Percentiles rank a stretch among this genome's conserved stretches.
Conservation (phyloP, 2,888 invertebrate species). For the Acholoe squamosa region DNA sequence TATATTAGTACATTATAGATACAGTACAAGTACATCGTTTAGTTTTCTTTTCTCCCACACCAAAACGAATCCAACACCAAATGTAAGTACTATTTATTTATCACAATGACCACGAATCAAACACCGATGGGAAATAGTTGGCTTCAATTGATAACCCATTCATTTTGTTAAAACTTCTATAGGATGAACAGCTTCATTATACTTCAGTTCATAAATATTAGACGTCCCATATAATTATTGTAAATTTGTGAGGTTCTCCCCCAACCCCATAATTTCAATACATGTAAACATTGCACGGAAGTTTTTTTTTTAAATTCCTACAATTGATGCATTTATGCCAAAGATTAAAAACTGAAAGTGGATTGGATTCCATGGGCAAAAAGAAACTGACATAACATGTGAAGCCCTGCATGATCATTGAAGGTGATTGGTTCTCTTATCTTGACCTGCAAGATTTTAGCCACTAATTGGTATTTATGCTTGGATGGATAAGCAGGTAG, state of each 20-base stretch:
- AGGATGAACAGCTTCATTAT: too few relatives aligned
- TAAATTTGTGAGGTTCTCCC: too few relatives aligned
- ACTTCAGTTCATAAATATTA: too few relatives aligned
- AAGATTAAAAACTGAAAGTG: too few relatives aligned
- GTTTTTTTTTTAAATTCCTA: too few relatives aligned
- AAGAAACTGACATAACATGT: background rate
- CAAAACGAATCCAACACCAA: constrained; percentile 41
- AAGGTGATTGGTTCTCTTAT: background rate
- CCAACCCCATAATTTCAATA: too few relatives aligned
- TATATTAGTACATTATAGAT: background rate
- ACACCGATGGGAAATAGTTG: constrained; percentile 16
- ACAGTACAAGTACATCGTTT: background rate
- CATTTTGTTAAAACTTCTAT: background rate
- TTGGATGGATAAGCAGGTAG: background rate
- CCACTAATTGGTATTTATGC: background rate
- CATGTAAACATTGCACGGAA: too few relatives aligned
- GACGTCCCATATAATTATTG: too few relatives aligned
- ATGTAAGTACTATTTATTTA: constrained; percentile 33
- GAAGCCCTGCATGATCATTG: background rate
- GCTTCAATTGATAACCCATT: background rate
- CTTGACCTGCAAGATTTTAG: constrained; percentile 43
- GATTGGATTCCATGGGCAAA: too few relatives aligned
- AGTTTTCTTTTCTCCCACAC: background rate
- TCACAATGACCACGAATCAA: constrained; percentile 10
- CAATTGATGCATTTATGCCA: too few relatives aligned